Evolutionary conservation across 2,888 invertebrate genomes (phyloP).

Genomic region (Scaptomyza cyrtandrae): DNA sequence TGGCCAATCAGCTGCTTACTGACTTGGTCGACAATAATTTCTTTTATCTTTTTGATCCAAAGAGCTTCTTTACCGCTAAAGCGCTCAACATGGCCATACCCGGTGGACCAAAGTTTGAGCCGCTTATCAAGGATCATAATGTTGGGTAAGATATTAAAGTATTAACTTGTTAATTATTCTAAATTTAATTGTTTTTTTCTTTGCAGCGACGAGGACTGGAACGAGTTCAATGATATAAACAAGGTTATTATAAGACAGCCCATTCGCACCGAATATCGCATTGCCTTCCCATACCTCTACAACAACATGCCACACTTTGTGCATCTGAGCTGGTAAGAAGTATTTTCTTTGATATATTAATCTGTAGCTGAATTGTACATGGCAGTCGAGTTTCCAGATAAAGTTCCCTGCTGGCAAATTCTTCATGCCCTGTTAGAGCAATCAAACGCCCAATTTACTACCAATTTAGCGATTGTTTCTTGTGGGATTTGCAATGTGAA

Average conservation of each 20-base stretch:
- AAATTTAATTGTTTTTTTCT: not conserved
- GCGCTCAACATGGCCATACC: slow-evolving; percentile 99
- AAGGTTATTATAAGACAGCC: slow-evolving; percentile 99
- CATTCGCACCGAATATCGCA: slow-evolving; percentile 99
- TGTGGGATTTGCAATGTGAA: slow-evolving; percentile 85
- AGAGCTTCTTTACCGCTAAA: slow-evolving; percentile 99
- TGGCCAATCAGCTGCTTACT: slow-evolving; percentile 98
- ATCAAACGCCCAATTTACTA: slow-evolving; percentile 85
- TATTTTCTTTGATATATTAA: not conserved
- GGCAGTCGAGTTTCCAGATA: slow-evolving; percentile 51
- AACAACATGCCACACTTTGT: slow-evolving; percentile 99
- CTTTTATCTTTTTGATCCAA: slow-evolving; percentile 99
- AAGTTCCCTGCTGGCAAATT: slow-evolving; percentile 21
- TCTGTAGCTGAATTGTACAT: slow-evolving; percentile 36
- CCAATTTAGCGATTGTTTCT: slow-evolving; percentile 86
- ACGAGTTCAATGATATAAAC: slow-evolving; percentile 99
- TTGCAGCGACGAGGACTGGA: slow-evolving; percentile 99
- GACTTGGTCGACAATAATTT: slow-evolving; percentile 99
- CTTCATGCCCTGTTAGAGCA: slow-evolving; percentile 75
- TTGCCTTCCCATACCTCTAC: slow-evolving; percentile 99
- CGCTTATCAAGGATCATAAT: slow-evolving; percentile 98
- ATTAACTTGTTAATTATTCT: fast-evolving
- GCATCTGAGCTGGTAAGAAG: slow-evolving; percentile 97
- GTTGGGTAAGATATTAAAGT: slow-evolving; percentile 88
- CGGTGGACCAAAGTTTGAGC: slow-evolving; percentile 99